phyloP scores from a whole-genome alignment of 2,888 invertebrate species.

The Leptogaster cylindrica region DNA sequence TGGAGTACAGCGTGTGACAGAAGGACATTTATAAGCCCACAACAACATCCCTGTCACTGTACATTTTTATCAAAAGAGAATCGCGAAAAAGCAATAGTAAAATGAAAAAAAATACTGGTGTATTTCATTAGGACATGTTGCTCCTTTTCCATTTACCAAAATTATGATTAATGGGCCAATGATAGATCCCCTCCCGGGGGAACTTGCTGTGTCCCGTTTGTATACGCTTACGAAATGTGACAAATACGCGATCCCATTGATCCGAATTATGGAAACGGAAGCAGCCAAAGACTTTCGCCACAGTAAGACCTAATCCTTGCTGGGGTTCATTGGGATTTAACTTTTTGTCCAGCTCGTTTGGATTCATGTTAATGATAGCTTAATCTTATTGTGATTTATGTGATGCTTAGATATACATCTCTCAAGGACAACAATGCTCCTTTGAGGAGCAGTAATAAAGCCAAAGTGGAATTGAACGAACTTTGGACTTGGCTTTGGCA shows the following conservation, averaged over 20 bases:
- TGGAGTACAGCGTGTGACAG: conserved; percentile 11
- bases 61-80: not conserved
- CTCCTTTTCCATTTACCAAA: conserved; percentile 34
- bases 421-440: too few species aligned
- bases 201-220: not conserved
- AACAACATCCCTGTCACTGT: not conserved
- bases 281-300: not conserved
- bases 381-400: conserved; percentile 23
- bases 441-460: too few species aligned
- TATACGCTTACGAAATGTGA: conserved; percentile 16
- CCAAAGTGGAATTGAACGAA: too few species aligned
- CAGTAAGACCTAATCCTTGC: not conserved
- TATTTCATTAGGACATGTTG: conserved; percentile 33
- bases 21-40: not conserved
- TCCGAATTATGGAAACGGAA: not conserved
- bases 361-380: conserved; percentile 13
- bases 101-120: not conserved
- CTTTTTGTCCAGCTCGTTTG: conserved; percentile 3
- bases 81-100: not conserved
- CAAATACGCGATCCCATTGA: conserved; percentile 30
- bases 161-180: conserved; percentile 45
- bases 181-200: conserved; percentile 35
- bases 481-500: too few species aligned
- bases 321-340: conserved; percentile 14
- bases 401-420: too few species aligned